phyloP scores from a whole-genome alignment of 2,113 vertebrate genomes.

The Tenebrosternarchus preto region DNA sequence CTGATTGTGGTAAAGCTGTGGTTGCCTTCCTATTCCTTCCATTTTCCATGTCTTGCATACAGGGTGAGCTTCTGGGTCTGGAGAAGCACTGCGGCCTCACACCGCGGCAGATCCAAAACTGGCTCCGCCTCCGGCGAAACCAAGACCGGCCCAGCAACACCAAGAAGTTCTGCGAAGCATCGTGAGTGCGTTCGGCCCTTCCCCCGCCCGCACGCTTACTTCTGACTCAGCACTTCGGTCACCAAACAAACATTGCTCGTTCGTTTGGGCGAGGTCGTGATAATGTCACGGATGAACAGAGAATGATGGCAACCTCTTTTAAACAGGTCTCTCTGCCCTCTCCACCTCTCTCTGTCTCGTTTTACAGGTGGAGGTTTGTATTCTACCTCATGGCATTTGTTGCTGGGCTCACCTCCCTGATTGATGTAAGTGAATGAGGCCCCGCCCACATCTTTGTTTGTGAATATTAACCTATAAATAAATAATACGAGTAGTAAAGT shows the following conservation, averaged over 20 bases:
- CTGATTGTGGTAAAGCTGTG: too few relatives aligned
- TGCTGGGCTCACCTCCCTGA: slow-evolving; percentile 75
- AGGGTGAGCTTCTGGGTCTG: slow-evolving; percentile 72
- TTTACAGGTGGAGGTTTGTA: slow-evolving; percentile 85
- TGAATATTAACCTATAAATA: too few relatives aligned
- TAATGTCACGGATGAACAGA: not conserved
- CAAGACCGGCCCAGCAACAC: slow-evolving; percentile 80
- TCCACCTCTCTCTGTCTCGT: slow-evolving; percentile 32
- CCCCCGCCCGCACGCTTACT: not conserved
- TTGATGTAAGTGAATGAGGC: slow-evolving; percentile 80
- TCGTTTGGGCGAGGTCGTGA: not conserved
- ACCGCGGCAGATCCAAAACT: slow-evolving; percentile 77
- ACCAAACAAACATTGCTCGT: not conserved
- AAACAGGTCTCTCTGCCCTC: slow-evolving; percentile 30
- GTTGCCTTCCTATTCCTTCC: too few relatives aligned
- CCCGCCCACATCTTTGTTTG: not conserved
- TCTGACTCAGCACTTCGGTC: not conserved
- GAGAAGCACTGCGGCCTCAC: slow-evolving; percentile 79
- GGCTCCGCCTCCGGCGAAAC: slow-evolving; percentile 84
- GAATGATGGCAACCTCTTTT: not conserved
- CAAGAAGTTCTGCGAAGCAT: slow-evolving; percentile 91
- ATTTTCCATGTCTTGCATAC: slow-evolving; percentile 43
- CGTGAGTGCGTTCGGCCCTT: slow-evolving; percentile 72
- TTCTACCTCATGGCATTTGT: slow-evolving; percentile 82
- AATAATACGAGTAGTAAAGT: too few relatives aligned